Percentiles rank a stretch among this genome's conserved stretches.
Evolutionary conservation across 1,140 invertebrate species (phyloP).

Genomic region (Drosophila kanapiae): DNA sequence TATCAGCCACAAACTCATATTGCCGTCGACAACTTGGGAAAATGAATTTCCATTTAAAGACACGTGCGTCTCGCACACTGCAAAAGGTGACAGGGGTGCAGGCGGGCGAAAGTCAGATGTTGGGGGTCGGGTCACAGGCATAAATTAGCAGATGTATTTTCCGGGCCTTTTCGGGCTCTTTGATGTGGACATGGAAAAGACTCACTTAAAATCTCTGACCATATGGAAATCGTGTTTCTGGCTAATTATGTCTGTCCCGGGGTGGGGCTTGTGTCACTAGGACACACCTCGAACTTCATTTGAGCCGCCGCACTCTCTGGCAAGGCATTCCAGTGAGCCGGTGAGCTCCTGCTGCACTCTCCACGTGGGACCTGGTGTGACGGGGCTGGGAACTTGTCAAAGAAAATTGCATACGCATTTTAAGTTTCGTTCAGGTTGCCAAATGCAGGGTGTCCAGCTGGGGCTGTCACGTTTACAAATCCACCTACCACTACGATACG

Average conservation of each 20-base stretch:
- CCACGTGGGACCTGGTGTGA: background rate
- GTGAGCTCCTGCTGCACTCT: background rate
- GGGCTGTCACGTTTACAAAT: background rate
- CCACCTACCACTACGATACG: too few relatives aligned
- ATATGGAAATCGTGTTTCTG: slow-evolving; percentile 40
- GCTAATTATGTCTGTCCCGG: slow-evolving; percentile 34
- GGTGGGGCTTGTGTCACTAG: too few relatives aligned
- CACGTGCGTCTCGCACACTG: background rate
- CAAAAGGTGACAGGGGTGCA: too few relatives aligned
- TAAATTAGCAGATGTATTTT: slow-evolving; percentile 37
- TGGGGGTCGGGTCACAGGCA: background rate
- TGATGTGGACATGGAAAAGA: slow-evolving; percentile 24
- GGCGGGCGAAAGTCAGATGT: too few relatives aligned
- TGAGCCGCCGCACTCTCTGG: background rate
- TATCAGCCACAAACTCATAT: slow-evolving; percentile 25
- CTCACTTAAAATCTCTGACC: slow-evolving; percentile 26
- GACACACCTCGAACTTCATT: slow-evolving; percentile 13
- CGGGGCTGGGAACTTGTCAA: slow-evolving; percentile 42
- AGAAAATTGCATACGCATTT: slow-evolving; percentile 71
- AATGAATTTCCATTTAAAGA: slow-evolving; percentile 30
- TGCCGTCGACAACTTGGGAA: slow-evolving; percentile 11
- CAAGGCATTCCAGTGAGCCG: background rate
- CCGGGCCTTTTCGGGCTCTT: background rate
- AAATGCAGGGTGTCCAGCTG: slow-evolving; percentile 1
- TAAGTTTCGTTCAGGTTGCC: slow-evolving; percentile 29